Evolutionary conservation across 2,797 vertebrate genomes (phyloP).

Genomic region (Poeciliopsis infans): DNA sequence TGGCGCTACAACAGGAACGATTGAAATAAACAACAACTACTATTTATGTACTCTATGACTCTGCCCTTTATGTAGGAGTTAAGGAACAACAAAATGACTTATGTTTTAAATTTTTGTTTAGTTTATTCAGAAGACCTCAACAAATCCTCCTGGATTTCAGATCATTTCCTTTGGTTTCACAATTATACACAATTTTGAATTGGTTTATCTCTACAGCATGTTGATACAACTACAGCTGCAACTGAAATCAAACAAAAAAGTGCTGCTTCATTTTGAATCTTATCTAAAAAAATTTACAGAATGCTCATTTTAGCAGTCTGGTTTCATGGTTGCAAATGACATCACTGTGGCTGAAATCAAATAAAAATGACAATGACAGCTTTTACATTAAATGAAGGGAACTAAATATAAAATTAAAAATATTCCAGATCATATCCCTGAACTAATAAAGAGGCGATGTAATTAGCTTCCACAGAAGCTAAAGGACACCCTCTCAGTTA

Average conservation of each 20-base stretch:
- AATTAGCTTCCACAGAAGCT: conserved; percentile 73
- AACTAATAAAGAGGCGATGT: conserved; percentile 73
- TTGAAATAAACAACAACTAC: background rate
- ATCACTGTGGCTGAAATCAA: conserved; percentile 57
- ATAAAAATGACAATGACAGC: conserved; percentile 58
- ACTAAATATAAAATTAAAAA: conserved; percentile 74
- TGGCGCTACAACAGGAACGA: too few relatives aligned
- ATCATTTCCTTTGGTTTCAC: background rate
- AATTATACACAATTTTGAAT: background rate
- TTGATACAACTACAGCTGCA: background rate
- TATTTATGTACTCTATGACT: too few relatives aligned
- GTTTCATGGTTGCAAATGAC: conserved; percentile 38
- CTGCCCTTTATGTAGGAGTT: background rate
- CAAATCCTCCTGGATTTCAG: background rate
- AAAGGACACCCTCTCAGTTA: conserved; percentile 72
- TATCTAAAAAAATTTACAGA: background rate
- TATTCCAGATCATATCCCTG: conserved; percentile 60
- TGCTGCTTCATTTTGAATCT: background rate
- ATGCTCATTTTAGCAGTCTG: conserved; percentile 30
- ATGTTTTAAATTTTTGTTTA: background rate
- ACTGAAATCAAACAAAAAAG: background rate
- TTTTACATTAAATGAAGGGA: conserved; percentile 75
- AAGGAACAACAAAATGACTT: background rate
- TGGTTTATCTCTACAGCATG: background rate
- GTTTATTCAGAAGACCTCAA: background rate